A percentile compares a stretch with the other conserved stretches of the same genome.
Conservation (phyloP, 2,113 vertebrate genomes). For the Barbus barbus region DNA sequence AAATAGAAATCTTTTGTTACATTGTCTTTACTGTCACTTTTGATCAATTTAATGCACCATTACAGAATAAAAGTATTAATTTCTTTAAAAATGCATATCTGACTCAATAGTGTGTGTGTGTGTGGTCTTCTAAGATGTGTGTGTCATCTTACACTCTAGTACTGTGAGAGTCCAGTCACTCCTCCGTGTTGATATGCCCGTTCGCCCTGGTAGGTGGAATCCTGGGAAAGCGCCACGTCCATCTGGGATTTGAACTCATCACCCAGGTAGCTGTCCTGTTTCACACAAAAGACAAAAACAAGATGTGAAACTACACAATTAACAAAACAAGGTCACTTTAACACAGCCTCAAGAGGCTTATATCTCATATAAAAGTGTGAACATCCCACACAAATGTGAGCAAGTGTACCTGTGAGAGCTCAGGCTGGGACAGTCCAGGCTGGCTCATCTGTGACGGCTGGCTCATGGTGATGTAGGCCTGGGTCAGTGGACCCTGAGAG, state of each 20-base stretch:
- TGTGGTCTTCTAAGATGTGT: neutral
- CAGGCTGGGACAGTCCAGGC: conserved; percentile 95
- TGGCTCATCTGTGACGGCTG: conserved; percentile 99
- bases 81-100: too few relatives aligned
- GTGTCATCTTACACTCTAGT: conserved; percentile 88
- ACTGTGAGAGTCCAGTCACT: conserved; percentile 99
- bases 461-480: conserved; percentile 98
- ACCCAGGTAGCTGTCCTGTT: conserved; percentile 97
- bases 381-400: too few relatives aligned
- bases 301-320: neutral
- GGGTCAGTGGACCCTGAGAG: conserved; percentile 96
- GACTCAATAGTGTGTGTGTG: too few relatives aligned
- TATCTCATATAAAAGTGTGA: neutral
- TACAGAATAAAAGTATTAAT: too few relatives aligned
- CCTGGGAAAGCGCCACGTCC: conserved; percentile 97
- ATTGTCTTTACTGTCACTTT: neutral
- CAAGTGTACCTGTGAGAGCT: conserved; percentile 88
- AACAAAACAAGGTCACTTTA: neutral
- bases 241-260: conserved; percentile 99
- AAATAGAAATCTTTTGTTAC: neutral
- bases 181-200: conserved; percentile 98
- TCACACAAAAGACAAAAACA: neutral
- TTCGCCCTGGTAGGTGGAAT: conserved; percentile 99
- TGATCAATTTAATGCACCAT: neutral
- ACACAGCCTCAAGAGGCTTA: neutral